A percentile compares a stretch with the other conserved stretches of the same genome.
Conservation (phyloP, 1,140 invertebrate genomes). For the Drosophila aff. region DNA sequence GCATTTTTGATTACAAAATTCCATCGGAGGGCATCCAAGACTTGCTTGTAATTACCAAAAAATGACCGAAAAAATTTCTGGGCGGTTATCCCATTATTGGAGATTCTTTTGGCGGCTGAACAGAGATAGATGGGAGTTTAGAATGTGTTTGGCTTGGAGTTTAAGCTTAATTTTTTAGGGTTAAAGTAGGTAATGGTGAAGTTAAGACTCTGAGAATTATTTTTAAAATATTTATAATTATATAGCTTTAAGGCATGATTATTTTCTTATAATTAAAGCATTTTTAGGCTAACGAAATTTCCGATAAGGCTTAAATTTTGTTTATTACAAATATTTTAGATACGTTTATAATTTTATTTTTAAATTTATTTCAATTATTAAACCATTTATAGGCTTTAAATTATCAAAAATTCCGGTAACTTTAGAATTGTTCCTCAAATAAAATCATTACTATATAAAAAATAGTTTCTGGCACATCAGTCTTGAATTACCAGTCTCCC, state of each 20-base stretch:
- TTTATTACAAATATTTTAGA: not conserved
- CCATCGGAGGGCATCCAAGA: slow-evolving; percentile 43
- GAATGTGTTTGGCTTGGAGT: not conserved
- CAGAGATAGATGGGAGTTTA: slow-evolving; percentile 1
- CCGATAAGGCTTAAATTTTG: too few species aligned
- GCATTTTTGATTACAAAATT: slow-evolving; percentile 81
- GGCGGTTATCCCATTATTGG: slow-evolving; percentile 22
- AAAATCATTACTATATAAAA: not conserved
- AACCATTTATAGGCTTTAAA: too few species aligned
- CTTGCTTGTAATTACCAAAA: slow-evolving; percentile 60
- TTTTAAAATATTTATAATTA: not conserved
- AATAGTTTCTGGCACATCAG: slow-evolving; percentile 4
- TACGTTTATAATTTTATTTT: too few species aligned
- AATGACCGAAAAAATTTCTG: slow-evolving; percentile 15
- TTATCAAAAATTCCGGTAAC: too few species aligned
- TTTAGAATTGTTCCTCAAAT: not conserved
- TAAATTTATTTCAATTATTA: too few species aligned
- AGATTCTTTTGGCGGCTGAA: slow-evolving; percentile 30
- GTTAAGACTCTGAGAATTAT: not conserved
- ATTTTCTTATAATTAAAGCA: too few species aligned
- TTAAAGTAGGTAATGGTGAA: not conserved
- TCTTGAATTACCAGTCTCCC: not conserved
- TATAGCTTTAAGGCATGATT: too few species aligned
- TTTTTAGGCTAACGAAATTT: too few species aligned
- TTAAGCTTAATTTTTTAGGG: not conserved